A percentile compares a stretch with the other conserved stretches of the same genome.
Evolutionary conservation across 2,888 invertebrate genomes (phyloP).

Genomic region (Eueremaeus valkanovi): DNA sequence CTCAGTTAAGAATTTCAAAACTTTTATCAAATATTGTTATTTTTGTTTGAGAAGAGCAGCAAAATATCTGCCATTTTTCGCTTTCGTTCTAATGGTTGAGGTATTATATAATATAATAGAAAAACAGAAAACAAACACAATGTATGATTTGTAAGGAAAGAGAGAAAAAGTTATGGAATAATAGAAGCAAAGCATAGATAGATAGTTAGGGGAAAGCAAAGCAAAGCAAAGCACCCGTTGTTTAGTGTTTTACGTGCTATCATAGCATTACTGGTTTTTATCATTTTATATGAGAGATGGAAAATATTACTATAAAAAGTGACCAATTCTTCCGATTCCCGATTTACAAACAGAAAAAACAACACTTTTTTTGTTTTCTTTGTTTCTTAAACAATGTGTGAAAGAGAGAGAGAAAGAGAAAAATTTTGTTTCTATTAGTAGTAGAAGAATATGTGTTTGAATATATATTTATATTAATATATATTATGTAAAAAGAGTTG

Average conservation of each 20-base stretch:
- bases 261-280: background rate
- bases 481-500: slow-evolving; percentile 29
- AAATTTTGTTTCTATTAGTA: slow-evolving; percentile 7
- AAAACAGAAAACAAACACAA: background rate
- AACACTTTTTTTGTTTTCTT: background rate
- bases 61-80: slow-evolving; percentile 19
- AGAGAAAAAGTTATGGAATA: background rate
- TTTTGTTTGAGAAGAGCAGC: background rate
- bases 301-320: background rate
- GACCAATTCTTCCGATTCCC: slow-evolving; percentile 12
- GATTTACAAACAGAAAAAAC: slow-evolving; percentile 7
- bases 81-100: too few relatives aligned
- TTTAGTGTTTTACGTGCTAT: background rate
- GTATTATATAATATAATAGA: background rate
- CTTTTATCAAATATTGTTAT: background rate
- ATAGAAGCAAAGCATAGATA: background rate
- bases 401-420: background rate
- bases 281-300: background rate
- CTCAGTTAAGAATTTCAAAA: background rate
- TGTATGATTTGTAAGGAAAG: background rate
- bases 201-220: background rate
- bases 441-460: slow-evolving; percentile 30
- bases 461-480: slow-evolving; percentile 23
- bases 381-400: background rate
- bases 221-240: background rate